These are phyloP conservation scores for Adelosebastes latens DNA, from an alignment of 2,797 vertebrate species.

Conservation along the genomic window DNA sequence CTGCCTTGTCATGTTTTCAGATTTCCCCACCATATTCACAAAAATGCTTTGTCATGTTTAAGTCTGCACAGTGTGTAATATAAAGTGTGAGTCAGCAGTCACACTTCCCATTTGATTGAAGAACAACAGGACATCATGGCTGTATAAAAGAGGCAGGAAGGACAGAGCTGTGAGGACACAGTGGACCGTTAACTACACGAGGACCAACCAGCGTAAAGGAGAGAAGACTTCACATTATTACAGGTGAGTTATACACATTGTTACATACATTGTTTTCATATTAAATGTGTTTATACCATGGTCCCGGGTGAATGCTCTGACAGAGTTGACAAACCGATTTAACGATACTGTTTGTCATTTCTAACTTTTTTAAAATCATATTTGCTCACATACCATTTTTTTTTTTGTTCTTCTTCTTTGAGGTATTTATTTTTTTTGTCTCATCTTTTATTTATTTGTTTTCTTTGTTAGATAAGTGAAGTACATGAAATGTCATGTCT, in stretches of 20 bases:
- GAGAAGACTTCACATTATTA: background rate
- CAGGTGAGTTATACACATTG: conserved; percentile 3
- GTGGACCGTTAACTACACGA: background rate
- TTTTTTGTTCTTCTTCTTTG: no score
- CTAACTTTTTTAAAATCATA: no score
- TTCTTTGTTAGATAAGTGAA: no score
- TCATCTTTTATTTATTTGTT: no score
- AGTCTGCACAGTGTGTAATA: conserved; percentile 1
- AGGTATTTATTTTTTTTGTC: no score
- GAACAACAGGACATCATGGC: background rate
- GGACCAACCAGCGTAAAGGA: background rate
- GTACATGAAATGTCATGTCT: no score
- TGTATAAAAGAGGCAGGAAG: conserved; percentile 59
- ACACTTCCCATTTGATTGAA: conserved; percentile 66
- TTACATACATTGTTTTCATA: background rate
- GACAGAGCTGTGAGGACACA: conserved; percentile 6
- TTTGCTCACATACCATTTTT: no score
- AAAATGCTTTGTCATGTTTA: conserved; percentile 68
- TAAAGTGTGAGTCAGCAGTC: conserved; percentile 53
- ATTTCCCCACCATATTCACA: background rate
- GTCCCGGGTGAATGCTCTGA: no score
- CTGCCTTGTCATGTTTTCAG: conserved; percentile 61
- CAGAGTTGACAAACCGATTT: no score
- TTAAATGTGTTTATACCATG: background rate
- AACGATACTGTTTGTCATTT: no score